Evolutionary conservation across 1,140 invertebrate species (phyloP), one percentile per base, ranked within the genome.

Genomic region (Saxidomus purpurata): DNA sequence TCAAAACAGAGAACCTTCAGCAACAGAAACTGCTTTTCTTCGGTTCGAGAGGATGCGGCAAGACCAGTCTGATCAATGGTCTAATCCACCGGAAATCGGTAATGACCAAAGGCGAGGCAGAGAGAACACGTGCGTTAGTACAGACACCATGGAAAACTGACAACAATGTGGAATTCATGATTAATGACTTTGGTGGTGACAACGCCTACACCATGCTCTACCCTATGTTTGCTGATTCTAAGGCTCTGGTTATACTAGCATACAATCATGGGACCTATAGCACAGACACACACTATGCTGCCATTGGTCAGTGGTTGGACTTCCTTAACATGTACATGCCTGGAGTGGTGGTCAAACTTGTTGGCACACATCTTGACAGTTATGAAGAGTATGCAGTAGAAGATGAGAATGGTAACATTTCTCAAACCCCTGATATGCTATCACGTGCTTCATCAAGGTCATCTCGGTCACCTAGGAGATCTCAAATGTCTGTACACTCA

Each of bases 271-370:
- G 92, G 52, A 87, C 87, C 8, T 95, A 95, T 61, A 86, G 86
- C 1, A 79, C 90, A 13, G 91, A 94, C 28, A 91, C 69, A 34
- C 94, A 94, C 71, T 84, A 95, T 17, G n/a, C 71, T 15, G 69
- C 85, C 19, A 93, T 96, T 52, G 95, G 95, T 52, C 76, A 93
- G 77, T 96, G 95, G 95, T 77, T 96, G 6, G 93, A 96, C 22
- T 87, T 95, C 22, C 84, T 96, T 3, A 90, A 90, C 25, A 63
- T 87, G 4, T 91, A 94, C 82, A 90, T 89, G 19, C 95, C 94
- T n/a, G 93, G 94, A 17, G 92, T 90, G 11, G 93, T 95, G 3
- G 92, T 95, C 52, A 95, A 96, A 91, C 90, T 95, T 19, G 92
- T 95, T 25, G 95, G 94, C 13, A 94, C 95, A 25, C 93, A 95